Conservation (phyloP, 2,888 invertebrate species). For the Mesorhabditis belari region DNA sequence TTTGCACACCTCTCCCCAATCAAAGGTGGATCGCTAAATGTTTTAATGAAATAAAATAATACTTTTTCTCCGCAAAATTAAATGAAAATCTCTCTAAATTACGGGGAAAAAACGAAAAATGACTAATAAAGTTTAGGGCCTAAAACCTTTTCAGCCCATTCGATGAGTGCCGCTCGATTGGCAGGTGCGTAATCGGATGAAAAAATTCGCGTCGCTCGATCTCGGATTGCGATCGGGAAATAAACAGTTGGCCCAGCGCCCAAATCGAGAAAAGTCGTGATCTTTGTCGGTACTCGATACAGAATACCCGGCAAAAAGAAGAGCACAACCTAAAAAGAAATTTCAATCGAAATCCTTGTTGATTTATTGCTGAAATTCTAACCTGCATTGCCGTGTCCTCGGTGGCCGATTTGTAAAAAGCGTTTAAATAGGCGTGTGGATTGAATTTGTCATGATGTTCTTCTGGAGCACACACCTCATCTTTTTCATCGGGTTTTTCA, state of each 20-base stretch:
- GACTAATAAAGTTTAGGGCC: too few relatives aligned
- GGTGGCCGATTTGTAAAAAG: conserved; percentile 45
- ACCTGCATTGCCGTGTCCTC: conserved; percentile 51
- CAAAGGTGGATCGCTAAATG: conserved; percentile 32
- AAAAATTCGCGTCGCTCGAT: conserved; percentile 40
- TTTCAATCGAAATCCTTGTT: neutral
- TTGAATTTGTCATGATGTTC: conserved; percentile 41
- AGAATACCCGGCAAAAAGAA: conserved; percentile 52
- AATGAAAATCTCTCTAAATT: too few relatives aligned
- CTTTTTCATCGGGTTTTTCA: conserved; percentile 6
- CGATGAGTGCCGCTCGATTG: conserved; percentile 36
- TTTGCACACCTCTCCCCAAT: conserved; percentile 47
- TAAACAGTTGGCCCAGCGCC: conserved; percentile 48
- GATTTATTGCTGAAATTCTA: too few relatives aligned
- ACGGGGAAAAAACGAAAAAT: too few relatives aligned
- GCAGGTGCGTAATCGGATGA: conserved; percentile 49
- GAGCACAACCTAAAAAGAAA: conserved; percentile 27
- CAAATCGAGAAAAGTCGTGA: conserved; percentile 42
- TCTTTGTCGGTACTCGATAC: conserved; percentile 44
- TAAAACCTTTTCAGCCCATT: conserved; percentile 36
- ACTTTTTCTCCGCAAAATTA: too few relatives aligned
- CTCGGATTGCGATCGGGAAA: conserved; percentile 42
- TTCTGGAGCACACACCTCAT: conserved; percentile 18
- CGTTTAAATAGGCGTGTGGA: conserved; percentile 41
- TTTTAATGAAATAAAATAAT: too few relatives aligned